phyloP scores from a whole-genome alignment of 1,140 invertebrate genomes.

The Tribolium madens region DNA sequence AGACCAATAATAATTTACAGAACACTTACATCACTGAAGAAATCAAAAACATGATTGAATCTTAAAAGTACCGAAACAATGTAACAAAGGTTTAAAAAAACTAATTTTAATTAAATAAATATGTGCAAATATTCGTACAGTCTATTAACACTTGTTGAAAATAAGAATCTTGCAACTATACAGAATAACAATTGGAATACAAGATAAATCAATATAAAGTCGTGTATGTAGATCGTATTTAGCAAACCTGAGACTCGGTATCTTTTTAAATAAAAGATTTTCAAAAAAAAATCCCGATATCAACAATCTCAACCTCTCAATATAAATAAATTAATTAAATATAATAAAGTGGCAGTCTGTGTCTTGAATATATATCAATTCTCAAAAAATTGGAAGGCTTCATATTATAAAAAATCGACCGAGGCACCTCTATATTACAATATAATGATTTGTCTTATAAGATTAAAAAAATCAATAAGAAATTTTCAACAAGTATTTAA shows the following conservation, averaged over 20 bases:
- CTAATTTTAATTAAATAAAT: constrained; percentile 15
- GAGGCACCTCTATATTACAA: constrained; percentile 35
- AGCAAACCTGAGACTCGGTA: constrained; percentile 16
- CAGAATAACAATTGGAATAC: constrained; percentile 18
- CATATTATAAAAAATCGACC: constrained; percentile 31
- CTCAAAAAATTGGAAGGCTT: constrained; percentile 40
- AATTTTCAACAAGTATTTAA: constrained; percentile 38
- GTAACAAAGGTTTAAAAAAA: constrained; percentile 22
- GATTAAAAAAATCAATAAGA: constrained; percentile 5
- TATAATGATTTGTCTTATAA: constrained; percentile 45
- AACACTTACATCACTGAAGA: constrained; percentile 32
- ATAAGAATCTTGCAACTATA: neutral
- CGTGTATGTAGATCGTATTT: constrained; percentile 8
- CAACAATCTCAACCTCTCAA: constrained; percentile 13
- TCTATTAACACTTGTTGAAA: constrained; percentile 32
- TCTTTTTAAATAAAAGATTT: neutral
- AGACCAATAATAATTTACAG: constrained; percentile 38
- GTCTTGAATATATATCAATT: constrained; percentile 4
- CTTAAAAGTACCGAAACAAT: constrained; percentile 15
- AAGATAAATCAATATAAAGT: constrained; percentile 32
- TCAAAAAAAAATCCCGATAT: neutral
- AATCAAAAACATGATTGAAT: constrained; percentile 1
- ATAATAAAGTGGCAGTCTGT: constrained; percentile 20
- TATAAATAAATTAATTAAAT: constrained; percentile 8
- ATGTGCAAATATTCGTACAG: constrained; percentile 30